These are phyloP conservation scores for Venturia canescens DNA, from an alignment of 1,140 invertebrate species.

Conservation along the genomic window DNA sequence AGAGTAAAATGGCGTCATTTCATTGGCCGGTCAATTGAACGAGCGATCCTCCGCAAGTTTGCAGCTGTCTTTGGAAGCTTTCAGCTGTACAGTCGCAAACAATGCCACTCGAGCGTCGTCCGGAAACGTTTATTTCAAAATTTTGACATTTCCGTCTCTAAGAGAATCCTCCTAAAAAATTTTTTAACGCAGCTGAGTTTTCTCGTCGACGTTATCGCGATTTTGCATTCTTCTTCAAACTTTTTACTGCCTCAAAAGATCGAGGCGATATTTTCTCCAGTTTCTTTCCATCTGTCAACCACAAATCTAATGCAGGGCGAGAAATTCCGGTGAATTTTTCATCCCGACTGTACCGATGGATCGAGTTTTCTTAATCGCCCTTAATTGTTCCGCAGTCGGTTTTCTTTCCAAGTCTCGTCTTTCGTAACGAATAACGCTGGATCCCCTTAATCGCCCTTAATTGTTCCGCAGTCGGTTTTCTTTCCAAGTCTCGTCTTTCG, in stretches of 20 bases:
- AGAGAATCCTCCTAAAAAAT: too few relatives aligned
- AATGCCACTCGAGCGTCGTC: neutral
- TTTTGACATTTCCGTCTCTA: neutral
- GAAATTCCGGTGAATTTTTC: neutral
- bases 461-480: too few relatives aligned
- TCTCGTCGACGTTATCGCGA: too few relatives aligned
- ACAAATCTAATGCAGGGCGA: neutral
- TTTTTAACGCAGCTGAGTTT: too few relatives aligned
- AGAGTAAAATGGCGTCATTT: slow-evolving; percentile 17
- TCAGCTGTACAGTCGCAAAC: slow-evolving; percentile 12
- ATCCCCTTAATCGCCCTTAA: too few relatives aligned
- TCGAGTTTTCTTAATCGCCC: neutral
- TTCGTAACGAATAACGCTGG: too few relatives aligned
- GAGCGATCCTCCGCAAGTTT: slow-evolving; percentile 26
- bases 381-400: neutral
- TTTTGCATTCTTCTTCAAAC: too few relatives aligned
- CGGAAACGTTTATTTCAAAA: neutral
- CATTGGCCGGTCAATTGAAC: slow-evolving; percentile 22
- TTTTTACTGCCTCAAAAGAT: too few relatives aligned
- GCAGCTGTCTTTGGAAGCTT: slow-evolving; percentile 25
- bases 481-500: too few relatives aligned
- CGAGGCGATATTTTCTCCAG: neutral
- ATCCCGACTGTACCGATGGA: neutral
- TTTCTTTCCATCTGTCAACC: too few relatives aligned
- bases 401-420: too few relatives aligned